phyloP scores from a whole-genome alignment of 2,888 invertebrate species.

The Andrena marginata region DNA sequence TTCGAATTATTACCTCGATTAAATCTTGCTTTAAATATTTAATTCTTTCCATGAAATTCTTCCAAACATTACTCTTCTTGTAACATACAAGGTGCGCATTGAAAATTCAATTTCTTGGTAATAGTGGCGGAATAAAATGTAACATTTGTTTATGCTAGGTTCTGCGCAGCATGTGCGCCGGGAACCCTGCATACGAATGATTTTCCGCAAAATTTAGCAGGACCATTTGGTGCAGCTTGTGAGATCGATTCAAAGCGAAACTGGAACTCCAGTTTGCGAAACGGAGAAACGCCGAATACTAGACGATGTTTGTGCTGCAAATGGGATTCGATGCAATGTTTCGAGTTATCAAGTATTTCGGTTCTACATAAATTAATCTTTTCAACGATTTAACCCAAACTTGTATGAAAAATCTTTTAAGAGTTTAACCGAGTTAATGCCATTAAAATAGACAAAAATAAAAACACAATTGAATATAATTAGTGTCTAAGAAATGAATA shows the following conservation, averaged over 20 bases:
- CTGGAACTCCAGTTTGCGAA: constrained; percentile 41
- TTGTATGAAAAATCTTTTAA: neutral
- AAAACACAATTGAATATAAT: neutral
- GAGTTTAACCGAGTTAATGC: neutral
- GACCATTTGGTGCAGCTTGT: neutral
- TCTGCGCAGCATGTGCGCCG: neutral
- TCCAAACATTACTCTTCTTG: neutral
- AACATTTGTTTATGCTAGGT: constrained; percentile 6
- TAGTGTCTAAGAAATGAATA: too few species aligned
- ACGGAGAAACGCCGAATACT: constrained; percentile 55
- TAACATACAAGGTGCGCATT: neutral
- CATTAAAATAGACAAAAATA: neutral
- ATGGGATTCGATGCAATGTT: neutral
- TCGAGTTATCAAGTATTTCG: neutral
- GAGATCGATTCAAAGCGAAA: constrained; percentile 18
- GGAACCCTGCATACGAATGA: constrained; percentile 2
- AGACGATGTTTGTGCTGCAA: constrained; percentile 32
- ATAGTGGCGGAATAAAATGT: constrained; percentile 1
- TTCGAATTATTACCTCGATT: too few species aligned
- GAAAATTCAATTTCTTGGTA: constrained; percentile 4
- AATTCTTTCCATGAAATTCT: too few species aligned
- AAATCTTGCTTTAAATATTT: too few species aligned
- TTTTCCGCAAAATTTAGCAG: constrained; percentile 18
- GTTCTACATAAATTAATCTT: constrained; percentile 2
- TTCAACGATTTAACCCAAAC: neutral